A percentile compares a stretch with the other conserved stretches of the same genome.
These are phyloP conservation scores for Saccopteryx leptura DNA, from an alignment of 2,113 vertebrate species.

Conservation along the genomic window DNA sequence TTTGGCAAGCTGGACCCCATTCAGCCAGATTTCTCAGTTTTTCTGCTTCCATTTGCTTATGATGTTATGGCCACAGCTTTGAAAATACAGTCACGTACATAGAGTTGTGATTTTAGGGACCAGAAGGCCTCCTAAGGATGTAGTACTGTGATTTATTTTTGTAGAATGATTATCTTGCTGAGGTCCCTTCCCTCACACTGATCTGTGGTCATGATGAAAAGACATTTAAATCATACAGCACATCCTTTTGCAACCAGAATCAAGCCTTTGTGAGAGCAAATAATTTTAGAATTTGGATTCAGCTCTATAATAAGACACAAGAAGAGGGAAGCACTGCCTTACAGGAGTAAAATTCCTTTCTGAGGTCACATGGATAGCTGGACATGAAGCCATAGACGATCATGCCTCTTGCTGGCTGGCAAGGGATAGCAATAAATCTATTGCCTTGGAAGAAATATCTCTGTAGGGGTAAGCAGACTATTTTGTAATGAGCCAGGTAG, in stretches of 20 bases:
- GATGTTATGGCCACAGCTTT: not conserved
- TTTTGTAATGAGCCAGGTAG: not conserved
- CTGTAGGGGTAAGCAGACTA: not conserved
- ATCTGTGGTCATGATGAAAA: not conserved
- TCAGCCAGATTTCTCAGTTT: not conserved
- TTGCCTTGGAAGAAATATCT: not conserved
- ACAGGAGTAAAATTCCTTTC: not conserved
- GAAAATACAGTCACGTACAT: not conserved
- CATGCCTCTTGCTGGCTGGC: not conserved
- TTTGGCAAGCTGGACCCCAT: not conserved
- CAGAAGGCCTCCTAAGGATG: not conserved
- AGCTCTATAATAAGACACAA: not conserved
- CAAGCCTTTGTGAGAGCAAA: not conserved
- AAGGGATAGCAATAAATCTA: not conserved
- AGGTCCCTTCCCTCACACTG: not conserved
- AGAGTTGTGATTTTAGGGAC: not conserved
- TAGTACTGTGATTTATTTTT: not conserved
- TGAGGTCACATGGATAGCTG: not conserved
- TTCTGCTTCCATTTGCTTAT: slow-evolving; percentile 18
- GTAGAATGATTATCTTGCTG: not conserved
- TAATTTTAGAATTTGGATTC: not conserved
- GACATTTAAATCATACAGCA: not conserved
- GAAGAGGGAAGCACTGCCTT: not conserved
- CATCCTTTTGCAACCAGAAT: not conserved
- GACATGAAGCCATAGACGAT: not conserved